Evolutionary conservation across 2,797 vertebrate species (phyloP), one percentile per base, ranked within the genome.

Genomic region (Yasuhikotakia modesta): DNA sequence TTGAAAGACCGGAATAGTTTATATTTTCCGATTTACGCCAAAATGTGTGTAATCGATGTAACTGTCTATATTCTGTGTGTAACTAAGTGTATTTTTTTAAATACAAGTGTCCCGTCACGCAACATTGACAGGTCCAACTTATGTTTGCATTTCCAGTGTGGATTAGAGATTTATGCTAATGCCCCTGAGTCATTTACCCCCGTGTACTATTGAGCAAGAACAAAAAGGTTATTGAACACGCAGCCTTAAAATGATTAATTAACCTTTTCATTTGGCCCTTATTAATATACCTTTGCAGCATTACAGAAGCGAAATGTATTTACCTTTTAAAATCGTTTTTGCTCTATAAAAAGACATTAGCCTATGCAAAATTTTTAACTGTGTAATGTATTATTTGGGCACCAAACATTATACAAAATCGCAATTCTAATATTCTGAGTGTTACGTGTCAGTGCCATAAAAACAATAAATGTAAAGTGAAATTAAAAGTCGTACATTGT

Each of bases 231-330:
- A 77, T 69, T 61, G 58, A 71, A 35, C 67, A 46, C 52, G 66
- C 70, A 22, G 64, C 80, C 60, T 39, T 57, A 68, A 60, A 69
- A 74, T 78, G 70, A 71, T 78, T 78, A 43, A 78, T 78, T 57
- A 73, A 70, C 73, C 57, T 81, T 76, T 82, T 76, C 57, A 79
- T 82, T 82, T 78, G 21, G 57, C 8, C 45, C n/a, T 80, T 68
- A 4, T 27, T 27, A 27, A 27, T 5, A n/a, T n/a, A n/a, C n/a
- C n/a, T n/a, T n/a, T n/a, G 19, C 21, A 19, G 12, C 16, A 30
- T 66, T 4, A 52, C n/a, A 27, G 2, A 66, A 1, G 27, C 8
- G 21, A 24, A 4, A 43, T 43, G 2, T 43, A 2, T 43, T 43
- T 43, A 11, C 0, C 39, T 43, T 43, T 43, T 2, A 27, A n/a